These are phyloP conservation scores for Proteles cristata DNA, from an alignment of 2,113 vertebrate genomes.

Conservation along the genomic window DNA sequence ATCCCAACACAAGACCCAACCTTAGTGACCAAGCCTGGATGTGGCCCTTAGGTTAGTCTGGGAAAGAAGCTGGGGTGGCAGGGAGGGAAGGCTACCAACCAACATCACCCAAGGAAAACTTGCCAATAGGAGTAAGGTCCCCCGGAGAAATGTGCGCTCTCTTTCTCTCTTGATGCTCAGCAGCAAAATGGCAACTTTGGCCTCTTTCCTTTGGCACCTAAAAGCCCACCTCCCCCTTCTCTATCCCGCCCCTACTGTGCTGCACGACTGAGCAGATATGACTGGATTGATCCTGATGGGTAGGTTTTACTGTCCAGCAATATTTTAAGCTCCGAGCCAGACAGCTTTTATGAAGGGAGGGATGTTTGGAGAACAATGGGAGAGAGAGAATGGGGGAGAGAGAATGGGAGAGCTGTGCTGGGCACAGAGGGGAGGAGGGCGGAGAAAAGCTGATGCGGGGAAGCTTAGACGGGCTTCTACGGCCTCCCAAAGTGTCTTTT, in stretches of 20 bases:
- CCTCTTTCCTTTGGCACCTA: slow-evolving; percentile 92
- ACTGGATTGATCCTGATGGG: slow-evolving; percentile 97
- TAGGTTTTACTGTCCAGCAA: slow-evolving; percentile 97
- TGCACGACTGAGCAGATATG: slow-evolving; percentile 98
- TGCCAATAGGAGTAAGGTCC: slow-evolving; percentile 91
- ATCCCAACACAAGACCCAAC: neutral
- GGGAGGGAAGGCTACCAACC: slow-evolving; percentile 40
- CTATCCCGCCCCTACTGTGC: slow-evolving; percentile 85
- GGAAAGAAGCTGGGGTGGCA: slow-evolving; percentile 23
- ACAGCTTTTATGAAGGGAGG: slow-evolving; percentile 96
- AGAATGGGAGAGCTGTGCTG: slow-evolving; percentile 83
- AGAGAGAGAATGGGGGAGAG: slow-evolving; percentile 85
- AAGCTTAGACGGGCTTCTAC: slow-evolving; percentile 72
- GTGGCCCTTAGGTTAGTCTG: neutral
- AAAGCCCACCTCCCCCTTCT: slow-evolving; percentile 89
- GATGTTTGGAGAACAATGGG: slow-evolving; percentile 93
- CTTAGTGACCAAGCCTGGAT: neutral
- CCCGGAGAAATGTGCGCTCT: slow-evolving; percentile 86
- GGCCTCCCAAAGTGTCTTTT: slow-evolving; percentile 55
- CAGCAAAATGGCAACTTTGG: slow-evolving; percentile 93
- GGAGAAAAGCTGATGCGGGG: slow-evolving; percentile 53
- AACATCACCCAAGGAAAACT: slow-evolving; percentile 90
- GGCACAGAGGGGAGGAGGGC: slow-evolving; percentile 76
- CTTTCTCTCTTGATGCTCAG: slow-evolving; percentile 90
- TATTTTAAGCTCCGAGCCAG: slow-evolving; percentile 98